phyloP scores from a whole-genome alignment of 23 tunicate genomes.

The Botrylloides violaceus region DNA sequence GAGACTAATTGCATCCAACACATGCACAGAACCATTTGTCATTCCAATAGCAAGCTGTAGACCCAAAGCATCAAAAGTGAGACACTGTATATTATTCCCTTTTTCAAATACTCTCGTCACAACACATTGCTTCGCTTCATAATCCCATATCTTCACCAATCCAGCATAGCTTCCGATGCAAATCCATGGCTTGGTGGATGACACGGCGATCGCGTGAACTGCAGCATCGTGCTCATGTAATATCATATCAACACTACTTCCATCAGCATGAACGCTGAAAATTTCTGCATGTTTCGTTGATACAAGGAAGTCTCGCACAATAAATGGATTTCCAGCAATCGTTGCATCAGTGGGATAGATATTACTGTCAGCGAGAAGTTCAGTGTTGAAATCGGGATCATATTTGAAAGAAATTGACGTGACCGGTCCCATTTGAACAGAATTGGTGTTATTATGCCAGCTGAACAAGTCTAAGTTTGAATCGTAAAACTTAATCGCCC shows the following conservation, averaged over 20 bases:
- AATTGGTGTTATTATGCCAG: constrained; percentile 27
- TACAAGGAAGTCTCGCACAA: constrained; percentile 56
- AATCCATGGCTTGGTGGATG: constrained; percentile 70
- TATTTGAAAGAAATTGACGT: constrained; percentile 59
- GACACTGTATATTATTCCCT: constrained; percentile 40
- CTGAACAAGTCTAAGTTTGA: constrained; percentile 50
- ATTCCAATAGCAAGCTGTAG: constrained; percentile 70
- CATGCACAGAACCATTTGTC: constrained; percentile 53
- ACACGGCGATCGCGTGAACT: constrained; percentile 65
- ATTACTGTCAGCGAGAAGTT: constrained; percentile 26
- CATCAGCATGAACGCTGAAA: constrained; percentile 36
- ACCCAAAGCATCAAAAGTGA: constrained; percentile 56
- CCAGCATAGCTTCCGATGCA: constrained; percentile 83
- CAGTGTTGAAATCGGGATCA: constrained; percentile 32
- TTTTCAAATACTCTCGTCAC: constrained; percentile 65
- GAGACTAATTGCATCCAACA: constrained; percentile 57
- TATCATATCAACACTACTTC: constrained; percentile 29
- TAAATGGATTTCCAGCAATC: constrained; percentile 35
- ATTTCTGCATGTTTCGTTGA: constrained; percentile 73
- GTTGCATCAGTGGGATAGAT: constrained; percentile 66
- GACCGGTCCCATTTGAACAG: constrained; percentile 34
- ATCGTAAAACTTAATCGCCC: constrained; percentile 74
- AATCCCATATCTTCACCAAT: constrained; percentile 69
- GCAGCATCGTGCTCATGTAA: constrained; percentile 63
- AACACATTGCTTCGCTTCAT: constrained; percentile 58